A percentile compares a stretch with the other conserved stretches of the same genome.
Conservation (phyloP, 2,888 invertebrate species). For the Petrolisthes manimaculis region DNA sequence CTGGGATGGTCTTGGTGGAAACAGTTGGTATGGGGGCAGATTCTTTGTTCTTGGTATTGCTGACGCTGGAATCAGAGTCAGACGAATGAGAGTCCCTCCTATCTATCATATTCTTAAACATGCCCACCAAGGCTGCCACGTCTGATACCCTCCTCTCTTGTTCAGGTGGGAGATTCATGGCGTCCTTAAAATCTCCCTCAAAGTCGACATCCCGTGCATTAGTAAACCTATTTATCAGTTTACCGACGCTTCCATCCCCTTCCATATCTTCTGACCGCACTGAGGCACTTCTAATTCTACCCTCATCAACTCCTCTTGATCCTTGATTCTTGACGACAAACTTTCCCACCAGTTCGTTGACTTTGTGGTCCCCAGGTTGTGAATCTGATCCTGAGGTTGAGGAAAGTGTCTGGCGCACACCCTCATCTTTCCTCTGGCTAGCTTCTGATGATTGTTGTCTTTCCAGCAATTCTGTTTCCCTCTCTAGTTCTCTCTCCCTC, state of each 20-base stretch:
- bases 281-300: background rate
- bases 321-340: background rate
- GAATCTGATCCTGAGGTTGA: too few relatives aligned
- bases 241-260: conserved; percentile 1
- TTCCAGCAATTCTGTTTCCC: background rate
- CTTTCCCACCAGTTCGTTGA: background rate
- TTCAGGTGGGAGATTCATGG: background rate
- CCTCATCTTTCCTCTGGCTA: too few relatives aligned
- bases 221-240: conserved; percentile 36
- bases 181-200: background rate
- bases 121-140: conserved; percentile 29
- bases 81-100: background rate
- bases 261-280: background rate
- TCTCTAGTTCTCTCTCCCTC: background rate
- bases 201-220: conserved; percentile 18
- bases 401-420: too few relatives aligned
- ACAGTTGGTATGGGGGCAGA: conserved; percentile 34
- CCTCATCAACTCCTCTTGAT: background rate
- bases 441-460: background rate
- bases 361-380: background rate
- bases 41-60: background rate
- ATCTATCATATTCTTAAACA: conserved; percentile 10
- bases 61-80: background rate
- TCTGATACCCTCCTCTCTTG: conserved; percentile 13
- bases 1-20: conserved; percentile 12